Base-by-base conservation (phyloP, 2,888 invertebrate species). In the Eustalomyia histrio region DNA sequence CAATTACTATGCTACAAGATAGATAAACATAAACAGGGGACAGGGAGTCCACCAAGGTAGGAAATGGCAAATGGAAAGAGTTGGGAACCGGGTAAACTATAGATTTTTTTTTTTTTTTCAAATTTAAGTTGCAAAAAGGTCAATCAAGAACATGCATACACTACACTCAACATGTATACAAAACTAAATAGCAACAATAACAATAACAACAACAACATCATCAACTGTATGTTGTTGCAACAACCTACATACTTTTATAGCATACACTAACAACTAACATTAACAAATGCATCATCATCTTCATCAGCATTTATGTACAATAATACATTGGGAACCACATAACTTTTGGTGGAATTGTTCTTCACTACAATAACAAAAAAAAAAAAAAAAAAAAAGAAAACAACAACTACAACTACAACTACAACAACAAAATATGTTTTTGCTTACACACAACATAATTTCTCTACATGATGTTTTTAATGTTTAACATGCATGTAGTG, bases 401-500 rank as follows among this genome's bases (percentile, higher is more conserved):
- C n/a, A n/a, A n/a, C n/a, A n/a, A n/a, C n/a, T n/a, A n/a, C n/a
- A n/a, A n/a, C n/a, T n/a, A n/a, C n/a, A n/a, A 17, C 35, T 16
- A 47, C 9, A 58, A 14, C 9, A 60, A 6, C 43, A 58, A 57
- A 68, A 76, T 65, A 72, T 67, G 43, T 47, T 47, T 47, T 47
- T 47, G n/a, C n/a, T n/a, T n/a, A 33, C 57, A 57, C 35, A 55
- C 67, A 76, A 68, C 78, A 81, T 81, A 81, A 81, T 78, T 81
- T 81, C 78, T 71, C 74, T 78, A 81, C 81, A 81, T 81, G 81
- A 81, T 81, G 78, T 81, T 81, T 81, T 81, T 57, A 78, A 78
- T 84, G 88, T 83, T 85, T 83, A 79, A 83, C 83, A 81, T 80
- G 69, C 73, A 71, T 78, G 81, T 81, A 79, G 72, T 84, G 76